Conservation (phyloP, 2,113 vertebrate species). For the Eclectus roratus region DNA sequence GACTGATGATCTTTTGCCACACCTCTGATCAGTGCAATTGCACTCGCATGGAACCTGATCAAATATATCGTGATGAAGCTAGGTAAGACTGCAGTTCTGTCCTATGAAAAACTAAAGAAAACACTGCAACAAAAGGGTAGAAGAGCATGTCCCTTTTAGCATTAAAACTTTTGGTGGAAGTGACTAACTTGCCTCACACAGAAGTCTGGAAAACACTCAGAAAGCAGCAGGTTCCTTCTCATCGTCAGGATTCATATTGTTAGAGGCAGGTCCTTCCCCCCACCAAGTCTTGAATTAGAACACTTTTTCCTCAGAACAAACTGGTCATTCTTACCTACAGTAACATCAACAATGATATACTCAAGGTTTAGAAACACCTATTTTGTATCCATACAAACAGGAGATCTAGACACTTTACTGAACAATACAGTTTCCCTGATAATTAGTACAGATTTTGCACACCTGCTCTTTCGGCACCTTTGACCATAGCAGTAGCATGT, state of each 20-base stretch:
- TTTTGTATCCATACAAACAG: background rate
- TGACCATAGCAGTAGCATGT: background rate
- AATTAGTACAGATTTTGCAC: background rate
- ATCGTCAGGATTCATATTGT: background rate
- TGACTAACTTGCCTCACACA: rapidly evolving
- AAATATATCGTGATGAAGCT: background rate
- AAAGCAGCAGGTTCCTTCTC: background rate
- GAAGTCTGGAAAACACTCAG: background rate
- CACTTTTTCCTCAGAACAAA: background rate
- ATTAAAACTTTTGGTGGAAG: background rate
- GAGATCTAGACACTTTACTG: background rate
- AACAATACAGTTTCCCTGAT: background rate
- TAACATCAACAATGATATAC: background rate
- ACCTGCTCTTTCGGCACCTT: background rate
- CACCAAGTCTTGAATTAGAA: background rate
- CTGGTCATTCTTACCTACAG: background rate
- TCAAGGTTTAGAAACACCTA: background rate
- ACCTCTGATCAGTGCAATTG: background rate
- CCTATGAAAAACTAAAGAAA: background rate
- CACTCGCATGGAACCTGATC: background rate
- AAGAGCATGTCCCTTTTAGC: background rate
- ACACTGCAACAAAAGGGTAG: background rate
- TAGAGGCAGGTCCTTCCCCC: background rate
- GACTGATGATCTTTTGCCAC: background rate
- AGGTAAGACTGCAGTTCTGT: background rate